Percentiles rank a stretch among this genome's conserved stretches.
Conservation (phyloP, 2,113 vertebrate species). For the Anser brachyrhynchus region DNA sequence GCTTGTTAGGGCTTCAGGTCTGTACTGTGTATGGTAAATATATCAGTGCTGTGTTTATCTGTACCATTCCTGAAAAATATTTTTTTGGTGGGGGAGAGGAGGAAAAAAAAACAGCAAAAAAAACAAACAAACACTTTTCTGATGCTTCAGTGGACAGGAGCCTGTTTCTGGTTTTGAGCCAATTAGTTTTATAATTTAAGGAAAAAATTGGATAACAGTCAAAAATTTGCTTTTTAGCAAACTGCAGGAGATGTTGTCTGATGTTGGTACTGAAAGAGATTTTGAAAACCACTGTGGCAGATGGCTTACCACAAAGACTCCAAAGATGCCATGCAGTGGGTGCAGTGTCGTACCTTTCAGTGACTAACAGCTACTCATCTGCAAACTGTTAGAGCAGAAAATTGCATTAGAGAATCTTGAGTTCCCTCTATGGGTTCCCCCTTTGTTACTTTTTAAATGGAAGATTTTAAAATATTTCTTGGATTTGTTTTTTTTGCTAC, state of each 20-base stretch:
- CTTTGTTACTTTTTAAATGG: not conserved
- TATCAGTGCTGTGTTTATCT: not conserved
- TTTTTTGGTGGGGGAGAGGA: not conserved
- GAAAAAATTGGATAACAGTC: conserved; percentile 22
- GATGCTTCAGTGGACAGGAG: not conserved
- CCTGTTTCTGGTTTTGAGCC: not conserved
- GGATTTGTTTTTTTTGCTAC: not conserved
- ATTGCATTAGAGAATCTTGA: not conserved
- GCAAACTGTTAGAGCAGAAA: not conserved
- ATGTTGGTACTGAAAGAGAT: conserved; percentile 32
- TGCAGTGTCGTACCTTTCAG: not conserved
- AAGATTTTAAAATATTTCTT: not conserved
- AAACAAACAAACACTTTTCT: accelerated
- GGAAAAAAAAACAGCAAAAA: not conserved
- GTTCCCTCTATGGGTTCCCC: not conserved
- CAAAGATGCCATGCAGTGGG: conserved; percentile 1
- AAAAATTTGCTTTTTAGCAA: conserved; percentile 30
- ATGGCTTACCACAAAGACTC: conserved; percentile 55
- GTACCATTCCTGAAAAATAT: not conserved
- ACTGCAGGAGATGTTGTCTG: conserved; percentile 39
- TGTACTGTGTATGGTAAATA: not conserved
- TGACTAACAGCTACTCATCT: not conserved
- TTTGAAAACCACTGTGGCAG: conserved; percentile 48
- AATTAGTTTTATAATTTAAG: conserved; percentile 7
- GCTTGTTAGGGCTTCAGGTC: not conserved